Evolutionary conservation across 2,888 invertebrate genomes (phyloP).

Genomic region (Erebia palarica): DNA sequence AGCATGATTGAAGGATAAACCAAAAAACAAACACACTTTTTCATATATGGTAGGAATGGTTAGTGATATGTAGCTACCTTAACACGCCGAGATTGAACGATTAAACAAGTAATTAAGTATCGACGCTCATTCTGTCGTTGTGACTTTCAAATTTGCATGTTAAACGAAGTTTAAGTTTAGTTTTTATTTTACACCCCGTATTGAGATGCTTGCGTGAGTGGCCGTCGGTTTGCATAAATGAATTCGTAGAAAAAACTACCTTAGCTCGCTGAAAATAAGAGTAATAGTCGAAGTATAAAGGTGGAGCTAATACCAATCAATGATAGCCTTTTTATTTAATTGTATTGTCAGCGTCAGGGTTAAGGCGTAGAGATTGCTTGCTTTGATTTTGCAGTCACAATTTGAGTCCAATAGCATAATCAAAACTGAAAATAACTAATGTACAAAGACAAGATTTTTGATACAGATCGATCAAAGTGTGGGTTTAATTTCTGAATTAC

Average conservation of each 20-base stretch:
- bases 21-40: too few species aligned
- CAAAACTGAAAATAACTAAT: constrained; percentile 36
- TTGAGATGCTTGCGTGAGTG: constrained; percentile 72
- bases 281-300: constrained; percentile 41
- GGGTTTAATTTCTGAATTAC: background rate
- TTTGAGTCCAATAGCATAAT: constrained; percentile 40
- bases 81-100: constrained; percentile 73
- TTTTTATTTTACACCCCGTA: constrained; percentile 76
- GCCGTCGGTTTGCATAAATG: constrained; percentile 53
- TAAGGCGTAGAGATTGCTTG: constrained; percentile 81
- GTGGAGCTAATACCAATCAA: constrained; percentile 41
- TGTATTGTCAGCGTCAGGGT: constrained; percentile 78
- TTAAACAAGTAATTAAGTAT: constrained; percentile 82
- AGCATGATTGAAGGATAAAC: too few species aligned
- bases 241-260: constrained; percentile 45
- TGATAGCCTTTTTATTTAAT: constrained; percentile 73
- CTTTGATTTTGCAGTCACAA: constrained; percentile 64
- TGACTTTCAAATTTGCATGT: constrained; percentile 82
- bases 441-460: constrained; percentile 16
- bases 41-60: too few species aligned
- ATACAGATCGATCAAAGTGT: background rate
- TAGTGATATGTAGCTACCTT: constrained; percentile 59
- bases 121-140: constrained; percentile 79
- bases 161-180: constrained; percentile 79
- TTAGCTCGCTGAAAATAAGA: constrained; percentile 48